Base-by-base conservation (phyloP, 2,113 vertebrate genomes). In the Cathartes aura region DNA sequence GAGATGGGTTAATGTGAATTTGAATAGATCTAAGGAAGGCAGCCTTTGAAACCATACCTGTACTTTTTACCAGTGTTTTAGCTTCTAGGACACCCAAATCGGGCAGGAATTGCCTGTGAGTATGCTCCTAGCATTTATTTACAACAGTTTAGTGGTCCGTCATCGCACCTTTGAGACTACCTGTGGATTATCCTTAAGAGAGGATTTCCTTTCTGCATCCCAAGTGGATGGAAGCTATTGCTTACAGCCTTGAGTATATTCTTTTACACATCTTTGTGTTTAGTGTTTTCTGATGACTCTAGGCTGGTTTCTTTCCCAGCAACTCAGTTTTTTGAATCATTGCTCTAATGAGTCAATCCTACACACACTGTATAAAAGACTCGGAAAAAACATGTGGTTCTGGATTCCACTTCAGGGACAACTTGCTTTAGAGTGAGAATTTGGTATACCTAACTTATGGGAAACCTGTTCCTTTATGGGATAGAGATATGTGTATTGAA, bases 281-380 rank as follows among this genome's bases (percentile, higher is more conserved):
- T 72, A 47, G 3, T 27, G 6, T 47, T 89, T 90, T 93, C 60
- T 74, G 16, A 71, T 79, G 5, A 47, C 24, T 80, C 8, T 32
- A 47, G 23, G 4, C 4, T 72, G 14, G 0, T 55, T 82, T 52
- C 5, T 64, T 90, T 47, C n/a, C 16, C 17, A 73, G 14, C 7
- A 67, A 26, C 3, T 48, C 12, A 19, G 4, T 7, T 82, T 47
- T 72, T 56, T 55, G 0, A 53, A 60, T 52, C 7, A 30, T 72
- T 83, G 5, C 2, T 76, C 19, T 38, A 59, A 66, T 0, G 6
- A 73, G 18, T 0, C 4, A 29, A 11, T 52, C 26, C 5, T 55
- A 21, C 9, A 12, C 23, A 23, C 9, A 8, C 27, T 53, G 11
- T 70, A 53, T 21, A 58, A 62, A 88, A 71, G 16, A 52, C 9